Evolutionary conservation across 2,113 vertebrate genomes (phyloP).

Genomic region (Sula dactylatra): DNA sequence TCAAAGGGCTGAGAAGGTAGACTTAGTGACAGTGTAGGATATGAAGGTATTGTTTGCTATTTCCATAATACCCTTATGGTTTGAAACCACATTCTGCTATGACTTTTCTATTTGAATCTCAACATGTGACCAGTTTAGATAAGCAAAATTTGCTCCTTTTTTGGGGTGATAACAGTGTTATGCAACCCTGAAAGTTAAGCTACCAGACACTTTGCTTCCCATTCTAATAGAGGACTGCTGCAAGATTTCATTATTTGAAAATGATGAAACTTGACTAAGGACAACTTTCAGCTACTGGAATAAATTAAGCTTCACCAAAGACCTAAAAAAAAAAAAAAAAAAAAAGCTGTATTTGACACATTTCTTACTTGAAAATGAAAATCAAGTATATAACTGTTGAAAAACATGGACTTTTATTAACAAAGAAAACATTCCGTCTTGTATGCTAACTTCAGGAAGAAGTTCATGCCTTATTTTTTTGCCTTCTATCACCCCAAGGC

Average conservation of each 20-base stretch:
- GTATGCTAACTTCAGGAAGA: not conserved
- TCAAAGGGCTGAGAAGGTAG: not conserved
- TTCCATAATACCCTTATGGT: not conserved
- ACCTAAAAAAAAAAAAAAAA: not conserved
- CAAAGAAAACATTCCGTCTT: not conserved
- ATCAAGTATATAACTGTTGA: not conserved
- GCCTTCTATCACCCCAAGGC: not conserved
- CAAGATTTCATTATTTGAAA: not conserved
- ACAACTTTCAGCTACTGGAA: constrained; percentile 7
- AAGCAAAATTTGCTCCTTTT: not conserved
- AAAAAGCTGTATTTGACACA: not conserved
- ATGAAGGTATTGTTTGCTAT: not conserved
- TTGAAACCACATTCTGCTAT: not conserved
- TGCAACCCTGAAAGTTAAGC: not conserved
- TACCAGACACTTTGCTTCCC: not conserved
- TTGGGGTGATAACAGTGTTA: not conserved
- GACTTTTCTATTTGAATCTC: not conserved
- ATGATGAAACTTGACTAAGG: not conserved
- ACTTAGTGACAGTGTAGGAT: not conserved
- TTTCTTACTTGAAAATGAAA: not conserved
- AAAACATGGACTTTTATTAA: not conserved
- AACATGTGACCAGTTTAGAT: not conserved
- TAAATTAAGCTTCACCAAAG: constrained; percentile 11
- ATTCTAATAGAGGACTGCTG: not conserved
- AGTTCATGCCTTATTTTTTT: too few species aligned